Evolutionary conservation across 2,113 vertebrate genomes (phyloP).

Genomic region (Protobothrops mucrosquamatus): DNA sequence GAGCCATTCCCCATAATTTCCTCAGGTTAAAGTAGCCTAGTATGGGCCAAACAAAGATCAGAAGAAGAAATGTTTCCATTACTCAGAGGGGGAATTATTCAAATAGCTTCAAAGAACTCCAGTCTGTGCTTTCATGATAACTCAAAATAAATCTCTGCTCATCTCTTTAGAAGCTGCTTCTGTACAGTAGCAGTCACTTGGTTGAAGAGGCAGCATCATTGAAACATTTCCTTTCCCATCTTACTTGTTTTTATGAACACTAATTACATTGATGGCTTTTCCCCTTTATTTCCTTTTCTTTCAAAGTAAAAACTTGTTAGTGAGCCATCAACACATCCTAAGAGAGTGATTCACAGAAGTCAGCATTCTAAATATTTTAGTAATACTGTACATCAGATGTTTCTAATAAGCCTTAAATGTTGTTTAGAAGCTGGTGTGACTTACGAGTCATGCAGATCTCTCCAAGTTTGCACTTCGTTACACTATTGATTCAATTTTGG

Average conservation of each 20-base stretch:
- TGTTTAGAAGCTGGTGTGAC: slow-evolving; percentile 49
- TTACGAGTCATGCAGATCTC: slow-evolving; percentile 65
- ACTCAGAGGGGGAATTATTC: neutral
- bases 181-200: neutral
- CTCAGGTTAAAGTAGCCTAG: slow-evolving; percentile 65
- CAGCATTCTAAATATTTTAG: slow-evolving; percentile 64
- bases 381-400: slow-evolving; percentile 65
- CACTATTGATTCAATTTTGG: slow-evolving; percentile 66
- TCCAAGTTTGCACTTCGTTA: slow-evolving; percentile 67
- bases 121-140: slow-evolving; percentile 7
- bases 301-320: slow-evolving; percentile 62
- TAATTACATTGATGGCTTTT: slow-evolving; percentile 58
- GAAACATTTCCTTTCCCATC: slow-evolving; percentile 50
- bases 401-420: slow-evolving; percentile 71
- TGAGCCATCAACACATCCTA: slow-evolving; percentile 65
- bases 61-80: slow-evolving; percentile 42
- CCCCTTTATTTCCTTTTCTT: slow-evolving; percentile 59
- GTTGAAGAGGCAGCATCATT: neutral
- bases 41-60: slow-evolving; percentile 32
- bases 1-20: slow-evolving; percentile 43
- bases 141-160: neutral
- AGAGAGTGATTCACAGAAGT: slow-evolving; percentile 63
- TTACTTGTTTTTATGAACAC: slow-evolving; percentile 50
- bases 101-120: neutral
- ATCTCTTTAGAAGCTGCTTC: slow-evolving; percentile 20